Conservation (phyloP, 2,888 invertebrate species). For the Parnassius apollo region DNA sequence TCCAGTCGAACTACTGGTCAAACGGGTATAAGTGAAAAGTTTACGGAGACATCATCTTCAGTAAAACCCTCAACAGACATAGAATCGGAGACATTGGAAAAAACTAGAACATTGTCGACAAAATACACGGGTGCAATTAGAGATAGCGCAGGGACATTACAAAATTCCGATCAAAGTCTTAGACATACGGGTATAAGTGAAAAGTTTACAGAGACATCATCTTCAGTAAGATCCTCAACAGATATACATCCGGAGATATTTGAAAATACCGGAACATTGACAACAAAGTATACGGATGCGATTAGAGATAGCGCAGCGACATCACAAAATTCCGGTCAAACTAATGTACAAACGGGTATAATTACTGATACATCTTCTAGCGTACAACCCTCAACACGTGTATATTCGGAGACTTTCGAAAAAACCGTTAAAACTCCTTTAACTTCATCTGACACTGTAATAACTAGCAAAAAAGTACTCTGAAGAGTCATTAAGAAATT, state of each 20-base stretch:
- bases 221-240: slow-evolving; percentile 33
- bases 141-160: slow-evolving; percentile 13
- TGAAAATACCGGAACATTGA: no score
- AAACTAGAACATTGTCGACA: background rate
- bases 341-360: no score
- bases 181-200: slow-evolving; percentile 26
- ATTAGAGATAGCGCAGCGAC: no score
- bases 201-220: slow-evolving; percentile 39
- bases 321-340: no score
- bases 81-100: slow-evolving; percentile 12
- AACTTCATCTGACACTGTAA: slow-evolving; percentile 1
- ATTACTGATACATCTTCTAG: no score
- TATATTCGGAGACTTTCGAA: slow-evolving; percentile 7
- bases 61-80: slow-evolving; percentile 15
- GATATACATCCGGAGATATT: slow-evolving; percentile 35
- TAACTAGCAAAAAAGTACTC: slow-evolving; percentile 51
- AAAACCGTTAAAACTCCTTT: slow-evolving; percentile 8
- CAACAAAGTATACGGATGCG: no score
- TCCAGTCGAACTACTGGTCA: slow-evolving; percentile 8
- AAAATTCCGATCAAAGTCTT: slow-evolving; percentile 42
- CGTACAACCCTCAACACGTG: no score
- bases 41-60: slow-evolving; percentile 14
- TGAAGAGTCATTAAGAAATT: slow-evolving; percentile 28
- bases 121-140: slow-evolving; percentile 20
- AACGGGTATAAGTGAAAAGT: slow-evolving; percentile 16